Evolutionary conservation across 2,888 invertebrate genomes (phyloP), one percentile per base, ranked within the genome.

Genomic region (Cataglyphis livida): DNA sequence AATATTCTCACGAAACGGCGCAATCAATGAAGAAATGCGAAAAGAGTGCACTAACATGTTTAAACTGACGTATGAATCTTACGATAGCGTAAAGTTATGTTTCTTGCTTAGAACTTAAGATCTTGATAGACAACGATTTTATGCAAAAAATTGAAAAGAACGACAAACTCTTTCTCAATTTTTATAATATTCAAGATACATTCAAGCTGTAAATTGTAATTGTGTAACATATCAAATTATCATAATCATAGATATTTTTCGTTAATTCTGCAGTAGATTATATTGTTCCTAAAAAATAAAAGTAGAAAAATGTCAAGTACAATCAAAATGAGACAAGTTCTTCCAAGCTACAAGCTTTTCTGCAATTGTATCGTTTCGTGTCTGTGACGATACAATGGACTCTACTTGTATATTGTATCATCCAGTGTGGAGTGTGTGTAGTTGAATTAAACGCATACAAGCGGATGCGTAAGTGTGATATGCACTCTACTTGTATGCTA

Each of bases 401-500:
- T 51, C 7, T 51, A n/a, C n/a, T 51, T 51, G 7, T 51, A 7
- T n/a, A 51, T 51, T n/a, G 6, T 59, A 75, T 62, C 74, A 62
- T 62, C 35, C 21, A 44, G 3, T 21, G 62, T 35, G 6, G 6
- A 6, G 35, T 0, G 35, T 6, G 6, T 32, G 6, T 35, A 35
- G 35, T 35, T 62, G 48, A 38, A 21, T 35, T 51, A 7, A 51
- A 51, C 38, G 64, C 44, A 15, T 62, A 44, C 64, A 64, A 35
- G 51, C 64, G 48, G 18, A 51, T 7, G 59, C 32, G 38, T 44
- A 44, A 74, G 32, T 59, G 81, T 68, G 64, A 81, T 41, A 57
- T 25, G 59, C 18, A n/a, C 44, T 64, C 65, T 21, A 21, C 21
- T 81, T 71, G 48, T 28, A 65, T 64, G 61, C 65, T 65, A 85